Conservation (phyloP, 2,888 invertebrate species). For the Polia nebulosa region DNA sequence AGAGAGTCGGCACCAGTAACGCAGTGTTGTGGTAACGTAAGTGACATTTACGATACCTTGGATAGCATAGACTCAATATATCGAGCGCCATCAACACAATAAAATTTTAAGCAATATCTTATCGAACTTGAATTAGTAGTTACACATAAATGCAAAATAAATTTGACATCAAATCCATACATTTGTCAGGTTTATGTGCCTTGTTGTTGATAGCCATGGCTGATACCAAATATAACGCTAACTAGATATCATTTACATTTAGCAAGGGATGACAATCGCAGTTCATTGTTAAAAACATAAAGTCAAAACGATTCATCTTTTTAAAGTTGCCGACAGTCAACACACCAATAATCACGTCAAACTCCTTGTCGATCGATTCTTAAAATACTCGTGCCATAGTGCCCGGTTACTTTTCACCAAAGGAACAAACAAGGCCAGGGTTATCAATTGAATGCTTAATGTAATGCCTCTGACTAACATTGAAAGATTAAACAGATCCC, state of each 20-base stretch:
- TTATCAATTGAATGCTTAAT: constrained; percentile 12
- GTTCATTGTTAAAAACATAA: neutral
- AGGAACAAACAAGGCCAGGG: constrained; percentile 16
- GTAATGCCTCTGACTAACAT: constrained; percentile 12
- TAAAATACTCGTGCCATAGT: constrained; percentile 27
- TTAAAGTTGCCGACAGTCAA: neutral
- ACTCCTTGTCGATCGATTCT: constrained; percentile 3
- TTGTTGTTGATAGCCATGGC: neutral
- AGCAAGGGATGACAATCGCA: neutral
- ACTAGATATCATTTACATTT: neutral
- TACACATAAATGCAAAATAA: too few relatives aligned
- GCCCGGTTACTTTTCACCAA: constrained; percentile 20
- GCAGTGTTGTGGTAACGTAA: too few relatives aligned
- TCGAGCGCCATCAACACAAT: too few relatives aligned
- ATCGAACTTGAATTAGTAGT: too few relatives aligned
- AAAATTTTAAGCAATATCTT: too few relatives aligned
- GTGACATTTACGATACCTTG: too few relatives aligned
- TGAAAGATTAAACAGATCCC: constrained; percentile 22
- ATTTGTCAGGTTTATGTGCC: too few relatives aligned
- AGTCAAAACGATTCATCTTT: neutral
- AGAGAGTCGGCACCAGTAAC: too few relatives aligned
- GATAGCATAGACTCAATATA: too few relatives aligned
- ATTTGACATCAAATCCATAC: too few relatives aligned
- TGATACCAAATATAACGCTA: neutral
- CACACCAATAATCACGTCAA: neutral